A percentile compares a stretch with the other conserved stretches of the same genome.
These are phyloP conservation scores for Drosophila paracracens DNA, from an alignment of 2,888 invertebrate species.

Conservation along the genomic window DNA sequence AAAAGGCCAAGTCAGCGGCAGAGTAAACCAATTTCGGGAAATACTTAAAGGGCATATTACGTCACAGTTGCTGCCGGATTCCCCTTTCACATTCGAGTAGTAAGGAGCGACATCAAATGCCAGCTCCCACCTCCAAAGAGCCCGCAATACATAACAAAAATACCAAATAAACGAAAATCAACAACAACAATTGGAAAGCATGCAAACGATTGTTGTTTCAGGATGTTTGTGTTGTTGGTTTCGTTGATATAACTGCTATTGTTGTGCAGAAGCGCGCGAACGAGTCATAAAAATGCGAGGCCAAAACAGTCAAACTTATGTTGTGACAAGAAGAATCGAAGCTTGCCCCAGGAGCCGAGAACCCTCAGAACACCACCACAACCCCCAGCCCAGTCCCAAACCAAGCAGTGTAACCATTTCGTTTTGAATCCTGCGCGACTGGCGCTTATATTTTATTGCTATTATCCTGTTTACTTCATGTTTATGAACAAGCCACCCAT, in stretches of 20 bases:
- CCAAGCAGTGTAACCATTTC: conserved; percentile 39
- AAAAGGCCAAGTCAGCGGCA: conserved; percentile 11
- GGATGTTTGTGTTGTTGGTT: conserved; percentile 13
- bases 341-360: conserved; percentile 20
- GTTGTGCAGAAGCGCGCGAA: conserved; percentile 62
- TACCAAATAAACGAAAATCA: conserved; percentile 70
- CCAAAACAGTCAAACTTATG: conserved; percentile 78
- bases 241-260: conserved; percentile 47
- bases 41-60: conserved; percentile 76
- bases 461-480: conserved; percentile 83
- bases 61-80: conserved; percentile 65
- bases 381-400: not conserved
- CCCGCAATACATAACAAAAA: conserved; percentile 28
- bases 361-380: not conserved
- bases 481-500: conserved; percentile 66
- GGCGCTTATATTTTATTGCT: conserved; percentile 83
- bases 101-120: conserved; percentile 41
- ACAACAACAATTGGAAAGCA: conserved; percentile 49
- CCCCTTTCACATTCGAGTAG: conserved; percentile 11
- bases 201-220: conserved; percentile 51
- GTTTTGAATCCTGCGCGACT: conserved; percentile 63
- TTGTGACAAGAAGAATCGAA: conserved; percentile 54
- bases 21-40: conserved; percentile 42
- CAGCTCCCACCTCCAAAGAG: conserved; percentile 18
- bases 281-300: conserved; percentile 76